Conservation (phyloP, 2,113 vertebrate species). For the Argyrosomus japonicus region DNA sequence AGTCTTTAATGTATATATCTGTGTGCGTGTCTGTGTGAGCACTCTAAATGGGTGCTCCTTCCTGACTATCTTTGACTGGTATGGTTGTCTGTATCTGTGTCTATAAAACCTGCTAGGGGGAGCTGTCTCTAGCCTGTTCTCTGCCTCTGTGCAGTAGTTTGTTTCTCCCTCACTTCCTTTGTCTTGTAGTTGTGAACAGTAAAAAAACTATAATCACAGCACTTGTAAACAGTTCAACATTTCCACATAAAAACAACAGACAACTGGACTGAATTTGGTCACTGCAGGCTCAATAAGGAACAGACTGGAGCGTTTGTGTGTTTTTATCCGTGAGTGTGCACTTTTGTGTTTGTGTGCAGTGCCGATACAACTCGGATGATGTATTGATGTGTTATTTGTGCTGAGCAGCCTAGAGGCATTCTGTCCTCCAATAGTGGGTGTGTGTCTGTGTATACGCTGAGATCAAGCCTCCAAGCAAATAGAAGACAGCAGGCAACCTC, state of each 20-base stretch:
- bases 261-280: slow-evolving; percentile 4
- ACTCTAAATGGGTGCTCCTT: background rate
- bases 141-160: background rate
- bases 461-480: slow-evolving; percentile 67
- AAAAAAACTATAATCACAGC: slow-evolving; percentile 11
- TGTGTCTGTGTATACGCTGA: slow-evolving; percentile 30
- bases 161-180: background rate
- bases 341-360: slow-evolving; percentile 63
- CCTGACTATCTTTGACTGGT: background rate
- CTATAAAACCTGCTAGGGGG: slow-evolving; percentile 26
- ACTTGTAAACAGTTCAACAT: slow-evolving; percentile 29
- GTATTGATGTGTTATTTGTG: slow-evolving; percentile 81
- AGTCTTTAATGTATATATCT: background rate
- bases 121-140: slow-evolving; percentile 1
- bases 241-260: slow-evolving; percentile 16
- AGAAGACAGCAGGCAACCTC: slow-evolving; percentile 73
- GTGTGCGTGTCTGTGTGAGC: background rate
- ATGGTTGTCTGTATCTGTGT: background rate
- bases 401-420: slow-evolving; percentile 71
- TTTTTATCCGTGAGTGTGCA: slow-evolving; percentile 47
- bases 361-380: slow-evolving; percentile 66
- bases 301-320: slow-evolving; percentile 25
- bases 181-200: background rate
- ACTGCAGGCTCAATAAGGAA: slow-evolving; percentile 41
- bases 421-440: slow-evolving; percentile 46